phyloP scores from a whole-genome alignment of 2,113 vertebrate genomes.

The Grammomys dolichurus region DNA sequence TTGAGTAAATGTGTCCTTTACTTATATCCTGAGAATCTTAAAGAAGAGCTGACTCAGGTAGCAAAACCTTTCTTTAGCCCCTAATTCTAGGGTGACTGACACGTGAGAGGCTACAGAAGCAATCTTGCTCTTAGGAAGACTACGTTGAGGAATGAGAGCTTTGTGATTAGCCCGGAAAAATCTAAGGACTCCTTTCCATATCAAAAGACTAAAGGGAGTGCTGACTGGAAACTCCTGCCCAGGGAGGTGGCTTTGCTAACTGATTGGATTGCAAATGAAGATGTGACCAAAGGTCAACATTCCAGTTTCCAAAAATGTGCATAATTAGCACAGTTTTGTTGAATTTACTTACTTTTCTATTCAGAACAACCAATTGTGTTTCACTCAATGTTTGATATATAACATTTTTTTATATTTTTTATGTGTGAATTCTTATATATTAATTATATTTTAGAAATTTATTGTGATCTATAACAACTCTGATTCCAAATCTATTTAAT shows the following conservation, averaged over 20 bases:
- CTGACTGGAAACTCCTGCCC: background rate
- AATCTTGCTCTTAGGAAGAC: background rate
- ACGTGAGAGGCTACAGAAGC: background rate
- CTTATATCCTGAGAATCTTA: slow-evolving; percentile 17
- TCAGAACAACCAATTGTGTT: background rate
- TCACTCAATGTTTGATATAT: background rate
- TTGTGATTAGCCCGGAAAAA: background rate
- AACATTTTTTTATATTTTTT: background rate
- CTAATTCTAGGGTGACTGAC: slow-evolving; percentile 36
- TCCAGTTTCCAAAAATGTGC: background rate
- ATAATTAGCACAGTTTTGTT: slow-evolving; percentile 37
- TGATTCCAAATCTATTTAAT: slow-evolving; percentile 44
- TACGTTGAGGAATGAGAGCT: background rate
- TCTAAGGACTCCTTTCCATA: slow-evolving; percentile 16
- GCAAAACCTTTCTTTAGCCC: slow-evolving; percentile 29
- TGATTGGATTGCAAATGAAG: background rate
- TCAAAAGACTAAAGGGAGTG: slow-evolving; percentile 8
- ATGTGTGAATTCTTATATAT: background rate
- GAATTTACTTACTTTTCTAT: background rate
- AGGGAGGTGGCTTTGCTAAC: background rate
- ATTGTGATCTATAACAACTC: background rate
- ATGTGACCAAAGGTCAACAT: slow-evolving; percentile 1
- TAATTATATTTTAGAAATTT: slow-evolving; percentile 4
- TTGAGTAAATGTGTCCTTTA: slow-evolving; percentile 26
- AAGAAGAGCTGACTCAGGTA: slow-evolving; percentile 34